Evolutionary conservation across 2,888 invertebrate genomes (phyloP), one percentile per base, ranked within the genome.

Genomic region (Leuctra nigra): DNA sequence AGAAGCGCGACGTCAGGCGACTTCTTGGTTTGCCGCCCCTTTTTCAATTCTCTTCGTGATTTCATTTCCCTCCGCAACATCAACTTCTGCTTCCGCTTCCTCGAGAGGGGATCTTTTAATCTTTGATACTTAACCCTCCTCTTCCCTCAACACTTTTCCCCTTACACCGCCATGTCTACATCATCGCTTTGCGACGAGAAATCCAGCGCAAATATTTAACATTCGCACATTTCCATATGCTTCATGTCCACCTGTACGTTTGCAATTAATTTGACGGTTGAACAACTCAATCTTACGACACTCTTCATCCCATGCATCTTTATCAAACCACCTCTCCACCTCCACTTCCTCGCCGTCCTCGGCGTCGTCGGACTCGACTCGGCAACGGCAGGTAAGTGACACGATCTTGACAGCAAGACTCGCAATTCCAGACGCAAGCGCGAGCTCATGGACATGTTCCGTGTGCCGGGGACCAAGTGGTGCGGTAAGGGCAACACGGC

Each of bases 381-480:
- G 50, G 50, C 50, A 22, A 14, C 33, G 50, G 35, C 50, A 50
- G 50, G 50, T 50, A 50, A 50, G 50, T 50, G 50, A 18, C 20
- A 50, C 35, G 14, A 18, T 11, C 6, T 29, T 29, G 29, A 29
- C 29, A 29, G 29, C 29, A 18, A 18, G 4, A 20, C 14, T 29
- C 29, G 20, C 35, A 11, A n/a, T 59, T 59, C 72, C 65, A 75
- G 76, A 68, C 68, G 69, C 56, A 77, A 73, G 63, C 72, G 80
- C 25, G 75, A 74, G 60, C 68, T 79, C 62, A 71, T 75, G 69
- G 87, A 88, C 69, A 73, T 88, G 64, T 77, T 92, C 57, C 82
- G 90, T 61, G 84, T 91, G 47, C 93, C 93, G 1, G 93, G 93
- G 48, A 94, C 94, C 1, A 87, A 90, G 69, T 95, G 94, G 94